Conservation (phyloP, 2,797 vertebrate genomes). For the Triplophysa yarkandensis region DNA sequence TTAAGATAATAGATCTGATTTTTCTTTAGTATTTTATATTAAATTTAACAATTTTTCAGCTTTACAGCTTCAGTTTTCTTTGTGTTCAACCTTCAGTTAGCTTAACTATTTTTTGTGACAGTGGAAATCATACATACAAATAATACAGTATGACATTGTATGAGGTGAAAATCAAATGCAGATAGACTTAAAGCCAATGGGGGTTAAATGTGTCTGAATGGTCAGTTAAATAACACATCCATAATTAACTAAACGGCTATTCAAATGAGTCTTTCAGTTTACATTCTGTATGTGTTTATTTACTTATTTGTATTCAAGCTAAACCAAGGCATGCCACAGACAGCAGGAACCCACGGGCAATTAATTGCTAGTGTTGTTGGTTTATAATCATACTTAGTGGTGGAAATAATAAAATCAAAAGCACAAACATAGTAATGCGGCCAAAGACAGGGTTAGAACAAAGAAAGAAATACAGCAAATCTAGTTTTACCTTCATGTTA, state of each 20-base stretch:
- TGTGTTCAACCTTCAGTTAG: conserved; percentile 3
- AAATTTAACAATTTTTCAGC: conserved; percentile 14
- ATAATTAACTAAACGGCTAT: conserved; percentile 58
- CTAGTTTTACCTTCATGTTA: background rate
- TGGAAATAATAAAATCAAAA: conserved; percentile 3
- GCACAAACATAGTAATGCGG: background rate
- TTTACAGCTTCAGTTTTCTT: background rate
- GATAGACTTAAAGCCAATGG: conserved; percentile 32
- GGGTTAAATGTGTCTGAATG: conserved; percentile 35
- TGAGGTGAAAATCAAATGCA: conserved; percentile 32
- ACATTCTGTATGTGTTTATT: conserved; percentile 39
- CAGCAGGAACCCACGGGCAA: conserved; percentile 45
- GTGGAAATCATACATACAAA: conserved; percentile 23
- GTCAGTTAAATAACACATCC: conserved; percentile 47
- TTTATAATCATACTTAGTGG: conserved; percentile 43
- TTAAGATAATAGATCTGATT: background rate
- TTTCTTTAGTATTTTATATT: background rate
- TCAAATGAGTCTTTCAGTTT: conserved; percentile 48
- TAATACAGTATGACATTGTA: background rate
- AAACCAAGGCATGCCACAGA: conserved; percentile 32
- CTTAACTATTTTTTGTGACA: conserved; percentile 35
- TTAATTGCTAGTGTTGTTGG: conserved; percentile 40
- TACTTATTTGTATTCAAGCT: conserved; percentile 39
- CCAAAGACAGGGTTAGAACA: background rate
- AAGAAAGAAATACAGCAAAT: background rate